Evolutionary conservation across 2,797 vertebrate species (phyloP), one percentile per base, ranked within the genome.

Genomic region (Cyprinella venusta): DNA sequence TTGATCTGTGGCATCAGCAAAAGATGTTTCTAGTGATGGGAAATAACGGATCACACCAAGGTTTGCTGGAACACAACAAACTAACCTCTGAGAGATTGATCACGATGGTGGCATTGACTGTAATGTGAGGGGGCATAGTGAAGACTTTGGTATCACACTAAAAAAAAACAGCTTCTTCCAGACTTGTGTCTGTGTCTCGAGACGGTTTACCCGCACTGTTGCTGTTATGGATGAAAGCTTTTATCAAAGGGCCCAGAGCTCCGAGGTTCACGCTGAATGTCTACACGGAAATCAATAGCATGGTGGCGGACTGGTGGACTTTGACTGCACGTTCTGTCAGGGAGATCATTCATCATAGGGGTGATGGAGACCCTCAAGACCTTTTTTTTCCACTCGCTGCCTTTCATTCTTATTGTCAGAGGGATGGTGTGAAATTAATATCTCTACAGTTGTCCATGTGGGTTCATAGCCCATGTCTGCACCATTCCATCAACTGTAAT

Each of bases 201-300:
- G 52, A 54, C 54, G 80, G 82, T 86, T 87, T 88, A 86, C 21
- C 63, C 68, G 63, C 68, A 82, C 21, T 52, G 69, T 83, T 79
- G 84, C 75, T 77, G 79, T 81, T 76, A 85, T 87, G 81, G 82
- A 86, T 85, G 83, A 88, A 74, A 82, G 71, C 68, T 85, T 87
- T 85, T 87, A 88, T 86, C 76, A 89, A 86, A 88, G 71, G 81
- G 81, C 81, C 83, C 65, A 70, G 75, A 83, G 76, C 80, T 72
- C 63, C 12, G 78, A 83, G 81, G 85, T 80, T 86, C 86, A 86
- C 75, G 74, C 87, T 83, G 83, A 86, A 84, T 70, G 61, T 87
- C 83, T 84, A 79, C 80, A 69, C 40, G 56, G 79, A 87, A 90
- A 90, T 90, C 89, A 85, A 91, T 90, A 88, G 79, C 54, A 38